Evolutionary conservation across 1,140 invertebrate genomes (phyloP).

Genomic region (Scaptomyza graminum): DNA sequence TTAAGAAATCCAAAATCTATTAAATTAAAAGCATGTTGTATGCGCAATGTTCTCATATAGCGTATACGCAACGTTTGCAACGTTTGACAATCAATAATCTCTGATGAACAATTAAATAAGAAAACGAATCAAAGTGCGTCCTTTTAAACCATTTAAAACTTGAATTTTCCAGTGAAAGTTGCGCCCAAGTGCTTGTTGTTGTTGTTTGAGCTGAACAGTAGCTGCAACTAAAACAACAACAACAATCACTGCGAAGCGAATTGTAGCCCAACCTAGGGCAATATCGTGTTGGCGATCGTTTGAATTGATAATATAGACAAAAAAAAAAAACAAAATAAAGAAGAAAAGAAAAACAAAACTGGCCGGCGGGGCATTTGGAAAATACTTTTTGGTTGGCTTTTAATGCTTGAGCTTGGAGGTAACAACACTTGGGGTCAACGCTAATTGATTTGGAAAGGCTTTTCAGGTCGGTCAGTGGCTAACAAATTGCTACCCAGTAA

Average conservation of each 20-base stretch:
- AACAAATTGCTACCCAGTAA: slow-evolving; percentile 21
- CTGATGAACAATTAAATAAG: slow-evolving; percentile 6
- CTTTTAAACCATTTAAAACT: slow-evolving; percentile 63
- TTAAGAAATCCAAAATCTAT: slow-evolving; percentile 15
- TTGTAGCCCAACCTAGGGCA: slow-evolving; percentile 75
- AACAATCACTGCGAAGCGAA: slow-evolving; percentile 34
- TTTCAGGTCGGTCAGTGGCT: slow-evolving; percentile 50
- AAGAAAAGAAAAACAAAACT: slow-evolving; percentile 5
- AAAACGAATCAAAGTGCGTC: slow-evolving; percentile 62
- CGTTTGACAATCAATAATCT: slow-evolving; percentile 42
- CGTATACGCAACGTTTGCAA: slow-evolving; percentile 33
- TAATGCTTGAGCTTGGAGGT: slow-evolving; percentile 42
- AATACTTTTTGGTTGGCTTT: slow-evolving; percentile 37
- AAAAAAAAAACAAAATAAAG: slow-evolving; percentile 9
- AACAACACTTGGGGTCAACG: slow-evolving; percentile 61
- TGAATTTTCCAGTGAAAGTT: slow-evolving; percentile 77
- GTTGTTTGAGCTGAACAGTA: slow-evolving; percentile 27
- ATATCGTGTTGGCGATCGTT: slow-evolving; percentile 77
- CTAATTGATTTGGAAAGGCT: slow-evolving; percentile 74
- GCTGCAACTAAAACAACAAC: slow-evolving; percentile 15
- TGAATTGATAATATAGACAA: slow-evolving; percentile 47
- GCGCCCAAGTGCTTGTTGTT: slow-evolving; percentile 48
- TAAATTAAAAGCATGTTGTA: background rate
- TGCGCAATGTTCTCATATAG: slow-evolving; percentile 22
- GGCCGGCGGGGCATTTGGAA: slow-evolving; percentile 39